Percentiles rank a stretch among this genome's conserved stretches.
phyloP scores from a whole-genome alignment of 2,113 vertebrate species.

The Turdus rufiventris region DNA sequence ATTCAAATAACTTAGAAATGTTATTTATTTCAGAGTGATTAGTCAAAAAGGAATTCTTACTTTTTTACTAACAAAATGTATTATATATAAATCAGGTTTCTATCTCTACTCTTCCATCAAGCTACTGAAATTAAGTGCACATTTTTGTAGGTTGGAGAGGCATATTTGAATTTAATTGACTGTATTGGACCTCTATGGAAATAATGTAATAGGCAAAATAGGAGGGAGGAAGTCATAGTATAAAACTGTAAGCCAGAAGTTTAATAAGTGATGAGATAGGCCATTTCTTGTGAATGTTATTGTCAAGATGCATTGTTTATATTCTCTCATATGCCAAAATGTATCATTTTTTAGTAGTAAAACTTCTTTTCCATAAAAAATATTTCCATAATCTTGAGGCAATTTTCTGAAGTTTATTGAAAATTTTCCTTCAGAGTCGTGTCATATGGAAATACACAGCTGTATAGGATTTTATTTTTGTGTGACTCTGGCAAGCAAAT shows the following conservation, averaged over 20 bases:
- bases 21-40: background rate
- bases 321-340: background rate
- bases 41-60: background rate
- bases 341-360: background rate
- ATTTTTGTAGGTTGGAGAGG: background rate
- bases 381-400: background rate
- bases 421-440: background rate
- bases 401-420: background rate
- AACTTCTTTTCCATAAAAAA: background rate
- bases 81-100: background rate
- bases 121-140: accelerated
- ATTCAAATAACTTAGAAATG: background rate
- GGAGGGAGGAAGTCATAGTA: accelerated
- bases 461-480: background rate
- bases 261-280: background rate
- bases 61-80: background rate
- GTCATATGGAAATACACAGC: background rate
- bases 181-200: background rate
- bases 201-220: background rate
- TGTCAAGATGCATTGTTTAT: background rate
- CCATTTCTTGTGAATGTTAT: background rate
- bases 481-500: background rate
- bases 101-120: background rate
- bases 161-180: background rate
- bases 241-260: background rate